Evolutionary conservation across 2,797 vertebrate genomes (phyloP).

Genomic region (Danio choprae): DNA sequence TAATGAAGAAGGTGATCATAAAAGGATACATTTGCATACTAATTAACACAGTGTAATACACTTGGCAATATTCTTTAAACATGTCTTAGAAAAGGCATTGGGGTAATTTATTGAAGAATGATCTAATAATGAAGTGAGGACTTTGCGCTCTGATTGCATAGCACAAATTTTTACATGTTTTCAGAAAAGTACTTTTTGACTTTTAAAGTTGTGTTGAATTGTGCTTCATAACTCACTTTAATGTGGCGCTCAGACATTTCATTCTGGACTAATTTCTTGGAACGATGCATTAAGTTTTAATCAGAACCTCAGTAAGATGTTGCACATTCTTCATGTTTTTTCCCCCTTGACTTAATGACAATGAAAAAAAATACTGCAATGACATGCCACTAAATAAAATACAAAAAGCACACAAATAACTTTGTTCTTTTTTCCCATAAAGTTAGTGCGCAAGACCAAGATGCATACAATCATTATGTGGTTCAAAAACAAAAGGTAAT

Average conservation of each 20-base stretch:
- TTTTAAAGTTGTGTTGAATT: conserved; percentile 43
- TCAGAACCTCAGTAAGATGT: conserved; percentile 40
- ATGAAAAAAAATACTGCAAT: conserved; percentile 25
- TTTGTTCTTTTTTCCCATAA: neutral
- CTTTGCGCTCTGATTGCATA: conserved; percentile 52
- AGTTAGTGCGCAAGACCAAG: neutral
- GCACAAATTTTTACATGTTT: conserved; percentile 52
- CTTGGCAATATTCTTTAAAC: conserved; percentile 74
- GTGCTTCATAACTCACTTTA: conserved; percentile 49
- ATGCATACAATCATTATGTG: no score
- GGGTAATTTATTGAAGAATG: conserved; percentile 72
- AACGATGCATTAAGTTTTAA: conserved; percentile 55
- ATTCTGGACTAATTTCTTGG: conserved; percentile 45
- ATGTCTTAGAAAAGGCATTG: conserved; percentile 70
- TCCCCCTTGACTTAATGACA: conserved; percentile 10
- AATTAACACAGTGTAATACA: conserved; percentile 79
- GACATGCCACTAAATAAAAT: conserved; percentile 8
- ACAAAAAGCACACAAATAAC: neutral
- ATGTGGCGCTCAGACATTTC: conserved; percentile 39
- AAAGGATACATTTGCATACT: conserved; percentile 84
- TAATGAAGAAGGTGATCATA: conserved; percentile 81
- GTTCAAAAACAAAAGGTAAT: no score
- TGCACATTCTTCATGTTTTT: conserved; percentile 14
- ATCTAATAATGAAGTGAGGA: conserved; percentile 48
- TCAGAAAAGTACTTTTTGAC: conserved; percentile 53